Evolutionary conservation across 2,888 invertebrate species (phyloP), one percentile per base, ranked within the genome.

Genomic region (Nomada ferruginata): DNA sequence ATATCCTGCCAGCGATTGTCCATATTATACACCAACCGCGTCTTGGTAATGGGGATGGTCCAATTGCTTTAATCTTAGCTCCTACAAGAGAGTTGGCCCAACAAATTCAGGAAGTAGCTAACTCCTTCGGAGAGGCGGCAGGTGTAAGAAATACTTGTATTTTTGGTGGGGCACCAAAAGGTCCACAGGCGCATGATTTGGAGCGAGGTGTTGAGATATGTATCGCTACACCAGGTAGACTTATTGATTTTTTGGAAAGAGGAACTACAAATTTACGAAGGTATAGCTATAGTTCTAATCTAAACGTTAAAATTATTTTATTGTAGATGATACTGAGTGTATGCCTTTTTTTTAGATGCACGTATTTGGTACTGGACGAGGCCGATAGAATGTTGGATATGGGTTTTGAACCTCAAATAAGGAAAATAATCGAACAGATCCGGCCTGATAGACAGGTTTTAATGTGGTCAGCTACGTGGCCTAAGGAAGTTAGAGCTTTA

Each of bases 401-500:
- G 99, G 99, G 99, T 83, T 99, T 99, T 94, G 98, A 99, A 94
- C 98, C 98, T 2, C 98, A 99, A 94, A 98, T 99, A 89, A 96
- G 98, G 72, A 98, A 98, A 94, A 98, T 99, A 89, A 96, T 98
- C 88, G 97, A 97, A 91, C 98, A 98, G 94, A 98, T 98, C 90
- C 95, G 98, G 83, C 98, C 98, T 20, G 98, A 98, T 93, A 95
- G 99, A 89, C 99, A 99, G 94, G 98, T 98, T 18, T 94, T 99
- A 60, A 99, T 99, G 99, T 99, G 98, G 98, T 98, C 98, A 83
- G 99, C 99, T 0, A 99, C 99, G 50, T 99, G 99, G 99, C 99
- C 99, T 0, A 98, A 98, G 92, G 99, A 99, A 95, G 99, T 99
- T 11, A 96, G 97, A 85, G 96, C 97, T 87, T 94, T 99, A 81